A percentile compares a stretch with the other conserved stretches of the same genome.
These are phyloP conservation scores for Plecturocebus donacophilus DNA, from an alignment of 2,113 vertebrate genomes.

Conservation along the genomic window DNA sequence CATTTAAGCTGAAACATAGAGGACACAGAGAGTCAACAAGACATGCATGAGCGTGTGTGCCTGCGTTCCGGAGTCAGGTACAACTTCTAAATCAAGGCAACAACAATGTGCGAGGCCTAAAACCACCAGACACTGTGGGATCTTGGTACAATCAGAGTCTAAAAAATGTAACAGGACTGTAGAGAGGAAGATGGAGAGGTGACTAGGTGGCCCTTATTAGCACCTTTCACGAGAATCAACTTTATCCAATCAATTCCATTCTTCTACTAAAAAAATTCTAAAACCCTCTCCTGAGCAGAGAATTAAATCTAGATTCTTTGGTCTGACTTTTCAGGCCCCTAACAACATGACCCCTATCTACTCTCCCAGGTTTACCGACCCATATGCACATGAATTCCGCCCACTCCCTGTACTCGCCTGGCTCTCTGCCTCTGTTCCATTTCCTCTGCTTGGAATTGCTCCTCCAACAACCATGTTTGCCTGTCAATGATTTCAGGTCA, in stretches of 20 bases:
- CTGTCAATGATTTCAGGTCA: not conserved
- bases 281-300: not conserved
- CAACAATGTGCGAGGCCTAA: not conserved
- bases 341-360: not conserved
- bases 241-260: not conserved
- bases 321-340: not conserved
- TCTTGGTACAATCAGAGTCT: not conserved
- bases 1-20: not conserved
- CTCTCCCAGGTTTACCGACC: not conserved
- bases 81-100: not conserved
- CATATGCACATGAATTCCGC: not conserved
- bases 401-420: not conserved
- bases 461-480: not conserved
- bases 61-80: not conserved
- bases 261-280: not conserved
- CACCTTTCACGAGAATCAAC: not conserved
- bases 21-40: not conserved
- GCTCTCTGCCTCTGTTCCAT: not conserved
- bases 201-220: not conserved
- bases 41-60: accelerated
- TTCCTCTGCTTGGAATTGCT: not conserved
- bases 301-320: not conserved
- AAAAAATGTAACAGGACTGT: not conserved
- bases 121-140: not conserved
- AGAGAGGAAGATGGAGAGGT: too few relatives aligned